Evolutionary conservation across 2,113 vertebrate genomes (phyloP).

Genomic region (Charina bottae): DNA sequence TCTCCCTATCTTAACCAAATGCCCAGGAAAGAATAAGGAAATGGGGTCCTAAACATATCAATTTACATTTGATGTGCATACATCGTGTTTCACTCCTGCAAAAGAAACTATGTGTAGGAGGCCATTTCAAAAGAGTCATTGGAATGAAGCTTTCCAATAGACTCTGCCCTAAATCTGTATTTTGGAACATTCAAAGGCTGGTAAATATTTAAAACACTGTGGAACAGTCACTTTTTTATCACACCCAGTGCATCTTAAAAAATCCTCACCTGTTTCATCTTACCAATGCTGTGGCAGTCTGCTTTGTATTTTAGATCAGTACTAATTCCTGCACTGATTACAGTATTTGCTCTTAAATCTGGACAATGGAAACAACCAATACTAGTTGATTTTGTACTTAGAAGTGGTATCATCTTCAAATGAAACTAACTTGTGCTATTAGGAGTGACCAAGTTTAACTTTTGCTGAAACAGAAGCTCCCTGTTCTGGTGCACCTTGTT

Average conservation of each 20-base stretch:
- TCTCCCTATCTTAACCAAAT: background rate
- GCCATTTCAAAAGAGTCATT: background rate
- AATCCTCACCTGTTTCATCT: background rate
- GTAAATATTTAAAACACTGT: background rate
- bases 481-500: background rate
- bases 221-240: background rate
- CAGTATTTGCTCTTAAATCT: background rate
- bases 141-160: background rate
- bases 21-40: background rate
- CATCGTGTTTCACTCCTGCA: background rate
- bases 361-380: background rate
- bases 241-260: background rate
- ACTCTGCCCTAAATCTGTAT: no score
- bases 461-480: background rate
- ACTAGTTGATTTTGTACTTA: background rate
- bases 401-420: background rate
- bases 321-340: background rate
- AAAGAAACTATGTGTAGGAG: background rate
- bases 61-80: background rate
- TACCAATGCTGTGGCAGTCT: background rate
- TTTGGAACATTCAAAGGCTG: background rate
- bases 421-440: background rate
- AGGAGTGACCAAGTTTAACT: background rate
- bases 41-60: background rate
- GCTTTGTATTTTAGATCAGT: background rate